Evolutionary conservation across 2,888 invertebrate genomes (phyloP), one percentile per base, ranked within the genome.

Genomic region (Lingula anatina): DNA sequence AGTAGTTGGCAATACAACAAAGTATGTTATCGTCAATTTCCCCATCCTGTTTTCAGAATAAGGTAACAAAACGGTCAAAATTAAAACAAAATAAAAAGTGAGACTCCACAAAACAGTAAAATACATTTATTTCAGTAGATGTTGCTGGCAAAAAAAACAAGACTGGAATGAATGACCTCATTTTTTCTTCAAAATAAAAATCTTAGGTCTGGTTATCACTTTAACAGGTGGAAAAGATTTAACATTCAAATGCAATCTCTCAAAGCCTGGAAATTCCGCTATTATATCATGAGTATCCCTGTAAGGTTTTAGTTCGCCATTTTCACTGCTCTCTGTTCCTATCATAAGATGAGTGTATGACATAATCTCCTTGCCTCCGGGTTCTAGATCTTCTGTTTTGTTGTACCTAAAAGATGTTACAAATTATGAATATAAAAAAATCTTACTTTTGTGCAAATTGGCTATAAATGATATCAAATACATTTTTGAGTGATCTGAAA

Each of bases 301-400:
- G 53, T 70, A 71, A 0, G 57, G 50, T 20, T 40, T 24, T 5
- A 69, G 51, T 21, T 57, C 54, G 23, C 48, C 38, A 3, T 49
- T 49, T 9, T 50, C 49, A 5, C 47, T 46, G 28, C 42, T 46
- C 15, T 51, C 48, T 5, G 47, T 50, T 3, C 63, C 68, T 7
- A 70, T 43, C 31, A 74, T 48, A 28, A 74, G 56, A 53, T 73
- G 70, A 5, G 68, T 62, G 48, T 62, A 74, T 5, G 55, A 40
- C 53, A 60, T 50, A 64, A 70, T 69, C 5, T 61, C 66, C 4
- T 15, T 18, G 5, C 66, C 62, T 5, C 62, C 68, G n/a, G 70
- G 62, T 2, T 39, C 21, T 36, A 76, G 50, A 28, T 67, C 61
- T 54, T 76, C 76, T 43, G 72, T 72, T 53, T 76, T 76, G 57